phyloP scores from a whole-genome alignment of 2,888 invertebrate species.

The Microctonus hyperodae region DNA sequence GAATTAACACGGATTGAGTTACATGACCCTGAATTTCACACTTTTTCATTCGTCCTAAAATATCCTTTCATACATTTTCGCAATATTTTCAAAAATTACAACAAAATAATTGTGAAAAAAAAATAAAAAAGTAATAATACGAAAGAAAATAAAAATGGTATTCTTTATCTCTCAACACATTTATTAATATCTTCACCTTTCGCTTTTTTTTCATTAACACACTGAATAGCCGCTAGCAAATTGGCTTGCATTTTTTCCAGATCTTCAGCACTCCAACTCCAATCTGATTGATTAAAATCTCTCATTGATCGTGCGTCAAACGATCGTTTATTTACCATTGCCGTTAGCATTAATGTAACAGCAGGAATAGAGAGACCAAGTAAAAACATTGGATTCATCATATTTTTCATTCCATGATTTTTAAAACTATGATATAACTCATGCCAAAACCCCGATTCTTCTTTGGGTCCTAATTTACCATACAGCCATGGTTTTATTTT shows the following conservation, averaged over 20 bases:
- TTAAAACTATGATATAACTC: constrained; percentile 54
- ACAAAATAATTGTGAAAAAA: background rate
- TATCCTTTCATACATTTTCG: background rate
- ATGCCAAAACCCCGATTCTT: constrained; percentile 50
- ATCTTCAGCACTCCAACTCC: background rate
- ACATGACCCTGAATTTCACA: constrained; percentile 14
- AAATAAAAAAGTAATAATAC: no score
- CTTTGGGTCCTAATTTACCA: constrained; percentile 50
- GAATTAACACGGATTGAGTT: constrained; percentile 16
- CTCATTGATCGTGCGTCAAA: constrained; percentile 47
- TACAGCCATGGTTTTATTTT: constrained; percentile 57
- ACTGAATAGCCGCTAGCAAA: background rate
- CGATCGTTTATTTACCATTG: constrained; percentile 54
- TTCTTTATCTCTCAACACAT: background rate
- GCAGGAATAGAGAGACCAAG: constrained; percentile 57
- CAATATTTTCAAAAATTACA: background rate
- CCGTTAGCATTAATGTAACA: constrained; percentile 55
- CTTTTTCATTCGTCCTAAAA: background rate
- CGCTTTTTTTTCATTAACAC: background rate
- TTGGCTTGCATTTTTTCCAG: background rate
- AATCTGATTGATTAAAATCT: constrained; percentile 22
- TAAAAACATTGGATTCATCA: constrained; percentile 57
- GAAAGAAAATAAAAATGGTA: no score
- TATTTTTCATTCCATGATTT: constrained; percentile 57
- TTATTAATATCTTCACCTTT: background rate